A percentile compares a stretch with the other conserved stretches of the same genome.
phyloP scores from a whole-genome alignment of 2,113 vertebrate species.

The Haliaeetus leucogaster region DNA sequence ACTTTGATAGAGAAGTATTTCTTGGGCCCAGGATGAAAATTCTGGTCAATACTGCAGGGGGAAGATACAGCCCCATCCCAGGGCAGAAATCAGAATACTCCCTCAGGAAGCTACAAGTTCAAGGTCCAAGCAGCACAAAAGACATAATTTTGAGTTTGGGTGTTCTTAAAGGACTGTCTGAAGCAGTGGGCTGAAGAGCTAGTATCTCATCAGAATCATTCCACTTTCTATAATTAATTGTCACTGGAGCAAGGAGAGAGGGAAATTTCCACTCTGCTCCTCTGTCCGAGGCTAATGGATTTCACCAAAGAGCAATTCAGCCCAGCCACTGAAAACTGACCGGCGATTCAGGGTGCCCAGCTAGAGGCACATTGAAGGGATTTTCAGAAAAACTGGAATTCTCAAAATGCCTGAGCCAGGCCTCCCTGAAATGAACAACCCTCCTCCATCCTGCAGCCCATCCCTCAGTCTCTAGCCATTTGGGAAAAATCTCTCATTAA shows the following conservation, averaged over 20 bases:
- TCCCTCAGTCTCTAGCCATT: not conserved
- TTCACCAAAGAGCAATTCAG: not conserved
- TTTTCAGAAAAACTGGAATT: not conserved
- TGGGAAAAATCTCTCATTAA: not conserved
- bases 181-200: not conserved
- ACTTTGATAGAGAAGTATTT: not conserved
- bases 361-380: not conserved
- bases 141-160: not conserved
- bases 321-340: not conserved
- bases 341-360: not conserved
- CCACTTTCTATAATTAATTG: not conserved
- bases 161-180: not conserved
- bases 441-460: not conserved
- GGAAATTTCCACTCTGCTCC: not conserved
- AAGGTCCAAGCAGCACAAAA: not conserved
- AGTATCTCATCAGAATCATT: not conserved
- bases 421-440: not conserved
- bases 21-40: not conserved
- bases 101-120: not conserved
- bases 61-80: not conserved
- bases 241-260: not conserved
- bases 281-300: not conserved
- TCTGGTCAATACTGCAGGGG: not conserved
- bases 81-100: not conserved
- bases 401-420: not conserved